Percentiles rank a stretch among this genome's conserved stretches.
These are phyloP conservation scores for Drosophila crucigera DNA, from an alignment of 2,888 invertebrate species.

Conservation along the genomic window DNA sequence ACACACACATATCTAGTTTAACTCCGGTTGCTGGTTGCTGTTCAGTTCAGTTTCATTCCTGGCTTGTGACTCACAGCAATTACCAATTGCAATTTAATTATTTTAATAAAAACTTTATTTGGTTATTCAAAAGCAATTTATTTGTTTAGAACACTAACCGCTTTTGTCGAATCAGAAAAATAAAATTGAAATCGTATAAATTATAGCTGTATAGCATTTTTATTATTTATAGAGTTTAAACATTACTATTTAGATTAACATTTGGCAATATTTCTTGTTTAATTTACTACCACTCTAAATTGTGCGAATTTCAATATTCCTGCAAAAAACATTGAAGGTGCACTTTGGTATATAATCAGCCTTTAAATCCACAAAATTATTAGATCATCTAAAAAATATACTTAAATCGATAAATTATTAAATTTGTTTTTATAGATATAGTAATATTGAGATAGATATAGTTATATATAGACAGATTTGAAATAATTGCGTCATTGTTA, in stretches of 20 bases:
- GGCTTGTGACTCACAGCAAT: slow-evolving; percentile 7
- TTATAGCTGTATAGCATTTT: not conserved
- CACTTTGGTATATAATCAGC: not conserved
- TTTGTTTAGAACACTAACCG: not conserved
- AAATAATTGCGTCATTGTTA: not conserved
- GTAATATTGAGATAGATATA: too few species aligned
- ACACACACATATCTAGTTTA: slow-evolving; percentile 5
- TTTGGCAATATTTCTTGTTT: not conserved
- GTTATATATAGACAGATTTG: too few species aligned
- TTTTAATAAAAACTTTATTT: not conserved
- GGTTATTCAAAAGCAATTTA: not conserved
- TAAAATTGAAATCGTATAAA: not conserved
- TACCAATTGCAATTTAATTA: not conserved
- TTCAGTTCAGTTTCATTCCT: not conserved
- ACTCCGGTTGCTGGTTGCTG: not conserved
- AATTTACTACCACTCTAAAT: not conserved
- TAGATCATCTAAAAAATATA: not conserved
- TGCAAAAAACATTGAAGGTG: not conserved
- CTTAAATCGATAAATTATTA: not conserved
- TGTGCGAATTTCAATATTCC: not conserved
- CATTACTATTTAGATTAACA: not conserved
- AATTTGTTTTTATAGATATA: not conserved
- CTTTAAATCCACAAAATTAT: not conserved
- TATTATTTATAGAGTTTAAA: not conserved
- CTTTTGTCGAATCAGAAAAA: not conserved